These are phyloP conservation scores for Calameuta idolon DNA, from an alignment of 2,888 invertebrate genomes.

Conservation along the genomic window DNA sequence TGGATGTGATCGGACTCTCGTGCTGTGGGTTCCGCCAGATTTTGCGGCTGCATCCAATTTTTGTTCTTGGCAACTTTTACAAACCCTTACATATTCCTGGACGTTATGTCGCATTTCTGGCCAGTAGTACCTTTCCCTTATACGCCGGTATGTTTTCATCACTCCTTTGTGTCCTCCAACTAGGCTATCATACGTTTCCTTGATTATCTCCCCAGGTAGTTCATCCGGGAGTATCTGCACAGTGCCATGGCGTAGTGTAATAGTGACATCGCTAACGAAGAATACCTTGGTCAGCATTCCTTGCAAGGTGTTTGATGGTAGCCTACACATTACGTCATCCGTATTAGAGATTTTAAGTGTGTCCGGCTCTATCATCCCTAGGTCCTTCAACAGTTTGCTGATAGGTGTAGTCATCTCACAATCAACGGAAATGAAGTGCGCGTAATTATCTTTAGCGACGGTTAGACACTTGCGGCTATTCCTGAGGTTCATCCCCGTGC, in stretches of 20 bases:
- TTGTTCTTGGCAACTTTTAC: constrained; percentile 26
- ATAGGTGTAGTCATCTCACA: constrained; percentile 9
- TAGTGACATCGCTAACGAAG: background rate
- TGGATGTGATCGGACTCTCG: no score
- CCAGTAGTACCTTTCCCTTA: constrained; percentile 31
- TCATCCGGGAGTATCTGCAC: no score
- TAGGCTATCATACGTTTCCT: constrained; percentile 27
- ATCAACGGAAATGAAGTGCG: constrained; percentile 22
- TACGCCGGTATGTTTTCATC: constrained; percentile 28
- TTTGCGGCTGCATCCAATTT: constrained; percentile 23
- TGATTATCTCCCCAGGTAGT: constrained; percentile 23
- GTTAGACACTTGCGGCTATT: constrained; percentile 15
- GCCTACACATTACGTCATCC: background rate
- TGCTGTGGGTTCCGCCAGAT: no score
- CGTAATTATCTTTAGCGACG: constrained; percentile 10
- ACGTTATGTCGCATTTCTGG: constrained; percentile 28
- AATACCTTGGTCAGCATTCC: constrained; percentile 9
- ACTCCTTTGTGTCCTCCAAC: constrained; percentile 16
- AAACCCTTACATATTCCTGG: constrained; percentile 25
- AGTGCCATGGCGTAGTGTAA: constrained; percentile 16
- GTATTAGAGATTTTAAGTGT: no score
- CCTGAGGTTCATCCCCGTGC: background rate
- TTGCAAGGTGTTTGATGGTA: background rate
- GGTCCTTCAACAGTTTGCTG: no score
- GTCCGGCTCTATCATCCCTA: no score